These are phyloP conservation scores for Arrhopalites spinosus DNA, from an alignment of 2,888 invertebrate genomes.

Conservation along the genomic window DNA sequence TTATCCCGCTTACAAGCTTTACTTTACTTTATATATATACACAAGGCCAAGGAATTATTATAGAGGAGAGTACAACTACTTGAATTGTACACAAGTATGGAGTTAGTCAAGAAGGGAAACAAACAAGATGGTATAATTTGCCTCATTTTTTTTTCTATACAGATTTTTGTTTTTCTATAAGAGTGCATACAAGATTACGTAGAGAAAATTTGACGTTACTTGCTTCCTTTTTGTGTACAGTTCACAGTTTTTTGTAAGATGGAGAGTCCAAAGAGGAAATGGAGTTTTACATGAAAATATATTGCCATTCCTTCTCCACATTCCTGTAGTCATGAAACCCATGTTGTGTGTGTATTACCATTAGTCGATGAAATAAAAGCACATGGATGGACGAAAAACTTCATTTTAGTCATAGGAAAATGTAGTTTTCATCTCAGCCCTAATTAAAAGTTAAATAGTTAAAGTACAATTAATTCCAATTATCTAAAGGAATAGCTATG, in stretches of 20 bases:
- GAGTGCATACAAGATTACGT: no score
- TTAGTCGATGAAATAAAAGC: conserved; percentile 6
- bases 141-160: no score
- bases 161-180: no score
- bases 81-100: no score
- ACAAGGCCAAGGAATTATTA: not conserved
- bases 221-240: no score
- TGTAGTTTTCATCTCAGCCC: conserved; percentile 37
- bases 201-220: no score
- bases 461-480: conserved; percentile 51
- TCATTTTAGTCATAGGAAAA: conserved; percentile 19
- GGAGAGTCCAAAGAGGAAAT: not conserved
- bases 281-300: not conserved
- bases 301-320: not conserved
- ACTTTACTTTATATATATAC: not conserved
- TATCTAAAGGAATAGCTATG: no score
- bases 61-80: not conserved
- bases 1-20: not conserved
- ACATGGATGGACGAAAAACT: not conserved
- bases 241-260: no score
- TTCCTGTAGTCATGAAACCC: no score
- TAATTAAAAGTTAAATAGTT: conserved; percentile 49
- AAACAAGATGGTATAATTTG: no score
- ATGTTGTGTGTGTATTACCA: not conserved
- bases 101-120: no score